These are phyloP conservation scores for Grallaria varia DNA, from an alignment of 2,113 vertebrate genomes.

Conservation along the genomic window DNA sequence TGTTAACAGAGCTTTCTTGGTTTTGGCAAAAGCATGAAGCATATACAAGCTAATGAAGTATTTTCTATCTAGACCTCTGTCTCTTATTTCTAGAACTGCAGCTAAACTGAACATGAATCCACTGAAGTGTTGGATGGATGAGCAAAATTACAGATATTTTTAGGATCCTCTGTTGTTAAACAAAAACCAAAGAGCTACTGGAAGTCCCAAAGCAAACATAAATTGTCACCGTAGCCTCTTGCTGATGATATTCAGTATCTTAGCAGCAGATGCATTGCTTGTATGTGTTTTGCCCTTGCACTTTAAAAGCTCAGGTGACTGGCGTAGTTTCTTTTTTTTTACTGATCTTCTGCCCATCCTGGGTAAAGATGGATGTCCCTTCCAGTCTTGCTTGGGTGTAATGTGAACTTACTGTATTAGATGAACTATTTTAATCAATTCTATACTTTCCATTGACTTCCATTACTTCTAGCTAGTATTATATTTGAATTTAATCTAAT, in stretches of 20 bases:
- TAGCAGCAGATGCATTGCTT: neutral
- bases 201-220: neutral
- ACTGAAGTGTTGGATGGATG: neutral
- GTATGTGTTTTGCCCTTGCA: neutral
- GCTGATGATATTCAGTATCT: neutral
- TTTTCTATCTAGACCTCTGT: neutral
- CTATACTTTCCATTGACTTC: neutral
- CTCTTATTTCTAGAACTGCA: neutral
- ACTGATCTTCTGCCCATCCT: neutral
- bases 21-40: neutral
- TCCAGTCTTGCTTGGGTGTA: neutral
- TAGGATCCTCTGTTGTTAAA: neutral
- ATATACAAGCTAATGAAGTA: neutral
- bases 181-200: neutral
- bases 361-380: neutral
- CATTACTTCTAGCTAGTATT: neutral
- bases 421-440: neutral
- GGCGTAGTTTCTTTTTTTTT: neutral
- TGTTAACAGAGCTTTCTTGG: neutral
- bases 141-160: neutral
- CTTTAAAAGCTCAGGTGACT: neutral
- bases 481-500: neutral
- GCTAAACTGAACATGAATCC: neutral
- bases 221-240: neutral
- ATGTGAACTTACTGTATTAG: neutral